Base-by-base conservation (phyloP, 2,888 invertebrate species). In the Aphodius granarius region DNA sequence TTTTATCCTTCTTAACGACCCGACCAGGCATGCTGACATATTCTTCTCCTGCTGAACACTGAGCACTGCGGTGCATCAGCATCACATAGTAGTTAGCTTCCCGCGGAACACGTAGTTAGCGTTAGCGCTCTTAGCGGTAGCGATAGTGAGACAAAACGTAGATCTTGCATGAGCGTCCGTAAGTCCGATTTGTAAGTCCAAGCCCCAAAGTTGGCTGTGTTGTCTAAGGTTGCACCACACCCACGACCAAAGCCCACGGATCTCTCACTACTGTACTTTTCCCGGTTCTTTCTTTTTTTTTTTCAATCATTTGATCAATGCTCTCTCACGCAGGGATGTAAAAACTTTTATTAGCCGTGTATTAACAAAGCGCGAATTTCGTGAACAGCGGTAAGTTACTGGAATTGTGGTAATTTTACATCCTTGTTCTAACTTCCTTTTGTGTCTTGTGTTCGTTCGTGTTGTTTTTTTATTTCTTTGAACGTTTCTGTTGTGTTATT, bases 171-270 rank as follows among this genome's bases (percentile, higher is more conserved):
- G 84, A 77, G 76, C 79, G 81, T 82, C 78, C 81, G 81, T 81
- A 77, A 81, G 81, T 81, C 78, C 78, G 78, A 76, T 79, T 79
- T 81, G 80, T 82, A n/a, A n/a, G 81, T 79, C 80, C 80, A 78
- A 80, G 77, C 77, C 83, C 84, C 84, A 79, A 22, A 84, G 83
- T 84, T 86, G 87, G 87, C 87, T 87, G 87, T 87, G 87, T 87
- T 87, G 87, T 87, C 86, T 86, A 82, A 82, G 85, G 85, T 85
- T 86, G 86, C 86, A 86, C 86, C 81, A 82, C 82, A 82, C 83
- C 81, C 79, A 76, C 74, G 77, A 75, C 79, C 81, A 81, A n/a
- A 81, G 79, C 80, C 81, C 81, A 81, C 81, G 81, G 83, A 81
- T 82, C 79, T 80, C 76, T 80, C 78, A 68, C 68, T 19, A 68